Conservation (phyloP, 2,888 invertebrate species). For the Chloroclysta siterata region DNA sequence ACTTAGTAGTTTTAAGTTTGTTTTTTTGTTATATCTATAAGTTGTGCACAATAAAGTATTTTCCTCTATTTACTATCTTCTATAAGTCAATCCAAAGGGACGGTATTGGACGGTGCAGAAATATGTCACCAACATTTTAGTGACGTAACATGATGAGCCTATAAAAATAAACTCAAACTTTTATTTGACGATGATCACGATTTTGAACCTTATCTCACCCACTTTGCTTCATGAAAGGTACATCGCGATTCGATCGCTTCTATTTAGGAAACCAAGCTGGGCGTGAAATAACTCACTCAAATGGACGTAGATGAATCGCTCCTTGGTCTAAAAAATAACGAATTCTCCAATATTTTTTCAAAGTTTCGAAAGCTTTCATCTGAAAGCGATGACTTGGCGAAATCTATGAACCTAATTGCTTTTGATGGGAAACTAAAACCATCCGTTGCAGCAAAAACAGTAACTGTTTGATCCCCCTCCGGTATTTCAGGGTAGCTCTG, state of each 20-base stretch:
- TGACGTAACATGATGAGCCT: too few relatives aligned
- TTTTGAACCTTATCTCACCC: not conserved
- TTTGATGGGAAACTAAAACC: conserved; percentile 11
- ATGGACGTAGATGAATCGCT: conserved; percentile 49
- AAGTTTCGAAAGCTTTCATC: conserved; percentile 28
- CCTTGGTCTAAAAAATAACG: conserved; percentile 42
- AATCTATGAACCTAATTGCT: conserved; percentile 9
- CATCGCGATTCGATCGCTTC: not conserved
- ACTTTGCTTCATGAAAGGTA: not conserved
- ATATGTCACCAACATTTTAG: too few relatives aligned
- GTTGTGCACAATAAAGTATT: too few relatives aligned
- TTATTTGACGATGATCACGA: not conserved
- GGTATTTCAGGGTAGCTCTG: too few relatives aligned
- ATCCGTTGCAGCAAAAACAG: not conserved
- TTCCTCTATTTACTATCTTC: too few relatives aligned
- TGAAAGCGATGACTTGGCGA: conserved; percentile 27
- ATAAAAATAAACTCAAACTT: not conserved
- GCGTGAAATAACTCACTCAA: conserved; percentile 52
- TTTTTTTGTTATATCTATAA: too few relatives aligned
- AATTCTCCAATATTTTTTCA: conserved; percentile 33
- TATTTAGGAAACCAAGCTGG: conserved; percentile 18
- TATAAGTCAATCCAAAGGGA: too few relatives aligned
- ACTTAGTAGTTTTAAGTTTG: too few relatives aligned
- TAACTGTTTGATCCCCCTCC: not conserved
- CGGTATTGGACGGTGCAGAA: too few relatives aligned